These are phyloP conservation scores for Tiliqua scincoides DNA, from an alignment of 2,113 vertebrate species.

Conservation along the genomic window DNA sequence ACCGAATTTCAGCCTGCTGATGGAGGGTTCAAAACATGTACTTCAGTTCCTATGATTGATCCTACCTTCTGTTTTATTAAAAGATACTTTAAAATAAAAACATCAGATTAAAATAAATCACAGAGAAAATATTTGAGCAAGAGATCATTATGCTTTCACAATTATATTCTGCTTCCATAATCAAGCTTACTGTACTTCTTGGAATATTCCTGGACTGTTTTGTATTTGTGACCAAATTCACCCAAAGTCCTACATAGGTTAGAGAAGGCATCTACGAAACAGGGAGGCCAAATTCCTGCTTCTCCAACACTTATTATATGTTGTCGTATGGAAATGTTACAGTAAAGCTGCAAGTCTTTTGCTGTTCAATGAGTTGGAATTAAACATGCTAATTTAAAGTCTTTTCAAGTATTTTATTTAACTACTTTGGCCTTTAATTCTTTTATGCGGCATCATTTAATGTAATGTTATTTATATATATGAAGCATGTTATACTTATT, in stretches of 20 bases:
- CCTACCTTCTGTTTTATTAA: slow-evolving; percentile 56
- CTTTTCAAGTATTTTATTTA: slow-evolving; percentile 86
- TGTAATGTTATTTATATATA: slow-evolving; percentile 83
- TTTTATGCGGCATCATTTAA: slow-evolving; percentile 81
- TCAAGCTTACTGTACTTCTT: slow-evolving; percentile 59
- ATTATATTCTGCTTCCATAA: slow-evolving; percentile 16
- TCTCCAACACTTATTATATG: slow-evolving; percentile 13
- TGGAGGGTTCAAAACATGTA: slow-evolving; percentile 24
- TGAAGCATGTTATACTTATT: slow-evolving; percentile 84
- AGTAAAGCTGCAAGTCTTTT: slow-evolving; percentile 89
- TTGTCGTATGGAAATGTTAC: slow-evolving; percentile 78
- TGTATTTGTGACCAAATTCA: slow-evolving; percentile 59
- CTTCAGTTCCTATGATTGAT: slow-evolving; percentile 42
- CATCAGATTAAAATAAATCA: slow-evolving; percentile 49
- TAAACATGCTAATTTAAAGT: slow-evolving; percentile 94
- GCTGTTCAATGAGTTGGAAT: slow-evolving; percentile 91
- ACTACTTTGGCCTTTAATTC: slow-evolving; percentile 83
- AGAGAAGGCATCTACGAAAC: slow-evolving; percentile 32
- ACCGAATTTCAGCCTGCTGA: slow-evolving; percentile 2
- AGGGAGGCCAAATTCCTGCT: slow-evolving; percentile 46
- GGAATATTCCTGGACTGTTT: slow-evolving; percentile 30
- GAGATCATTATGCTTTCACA: slow-evolving; percentile 48
- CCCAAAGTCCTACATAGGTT: slow-evolving; percentile 47
- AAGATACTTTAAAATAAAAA: slow-evolving; percentile 55
- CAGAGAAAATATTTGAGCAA: slow-evolving; percentile 55